Evolutionary conservation across 2,113 vertebrate genomes (phyloP).

Genomic region (Zosterops pallidus): DNA sequence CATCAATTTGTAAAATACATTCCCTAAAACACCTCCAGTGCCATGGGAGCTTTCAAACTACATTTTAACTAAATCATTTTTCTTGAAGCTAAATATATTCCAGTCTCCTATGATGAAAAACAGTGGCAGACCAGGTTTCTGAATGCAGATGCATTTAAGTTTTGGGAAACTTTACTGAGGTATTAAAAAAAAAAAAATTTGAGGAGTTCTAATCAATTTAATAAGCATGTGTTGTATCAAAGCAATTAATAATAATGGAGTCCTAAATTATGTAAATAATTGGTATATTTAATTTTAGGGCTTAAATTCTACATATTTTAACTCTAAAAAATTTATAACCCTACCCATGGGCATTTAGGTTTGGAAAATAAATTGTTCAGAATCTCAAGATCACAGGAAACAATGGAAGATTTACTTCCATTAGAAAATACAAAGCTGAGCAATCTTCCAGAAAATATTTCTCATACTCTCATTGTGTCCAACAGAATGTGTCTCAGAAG

Average conservation of each 20-base stretch:
- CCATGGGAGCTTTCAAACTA: not conserved
- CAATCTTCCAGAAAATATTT: not conserved
- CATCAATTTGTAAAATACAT: not conserved
- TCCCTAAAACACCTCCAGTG: not conserved
- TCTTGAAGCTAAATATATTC: not conserved
- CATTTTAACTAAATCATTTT: not conserved
- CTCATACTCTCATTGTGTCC: not conserved
- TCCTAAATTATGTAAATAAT: not conserved
- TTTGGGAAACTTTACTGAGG: not conserved
- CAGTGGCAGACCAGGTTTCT: not conserved
- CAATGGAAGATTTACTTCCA: not conserved
- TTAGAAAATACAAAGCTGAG: not conserved
- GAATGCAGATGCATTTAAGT: not conserved
- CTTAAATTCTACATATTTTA: not conserved
- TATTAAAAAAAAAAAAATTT: not conserved
- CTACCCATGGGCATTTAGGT: not conserved
- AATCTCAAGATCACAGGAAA: not conserved
- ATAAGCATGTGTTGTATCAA: not conserved
- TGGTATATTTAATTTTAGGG: not conserved
- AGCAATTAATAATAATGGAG: not conserved
- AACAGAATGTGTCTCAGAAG: not conserved
- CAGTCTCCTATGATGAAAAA: not conserved
- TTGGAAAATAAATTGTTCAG: not conserved
- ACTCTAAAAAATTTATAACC: not conserved
- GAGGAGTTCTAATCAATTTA: not conserved